These are phyloP conservation scores for Acronicta aceris DNA, from an alignment of 2,888 invertebrate species.

Conservation along the genomic window DNA sequence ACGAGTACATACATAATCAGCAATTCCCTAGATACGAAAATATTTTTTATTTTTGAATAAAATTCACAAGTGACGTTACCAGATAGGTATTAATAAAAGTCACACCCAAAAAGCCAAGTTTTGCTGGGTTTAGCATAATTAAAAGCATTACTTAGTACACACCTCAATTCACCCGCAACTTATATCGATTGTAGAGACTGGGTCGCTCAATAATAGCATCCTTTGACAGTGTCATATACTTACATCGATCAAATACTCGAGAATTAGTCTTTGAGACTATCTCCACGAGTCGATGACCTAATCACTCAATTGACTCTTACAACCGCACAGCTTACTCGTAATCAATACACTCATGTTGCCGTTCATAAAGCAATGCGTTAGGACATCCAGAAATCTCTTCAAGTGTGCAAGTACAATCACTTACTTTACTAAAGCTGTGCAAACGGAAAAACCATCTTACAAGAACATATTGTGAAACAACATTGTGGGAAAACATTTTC, in stretches of 20 bases:
- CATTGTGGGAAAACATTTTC: constrained; percentile 63
- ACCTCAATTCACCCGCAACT: no score
- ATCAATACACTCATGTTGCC: constrained; percentile 19
- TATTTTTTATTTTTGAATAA: no score
- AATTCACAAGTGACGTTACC: no score
- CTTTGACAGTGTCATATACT: background rate
- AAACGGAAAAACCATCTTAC: constrained; percentile 20
- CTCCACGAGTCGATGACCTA: constrained; percentile 44
- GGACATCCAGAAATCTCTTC: background rate
- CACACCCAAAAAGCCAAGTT: no score
- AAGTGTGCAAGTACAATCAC: no score
- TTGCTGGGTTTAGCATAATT: no score
- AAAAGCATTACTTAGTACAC: no score
- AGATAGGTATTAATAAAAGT: no score
- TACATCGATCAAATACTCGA: background rate
- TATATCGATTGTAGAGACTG: no score
- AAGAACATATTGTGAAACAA: constrained; percentile 44
- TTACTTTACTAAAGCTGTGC: background rate
- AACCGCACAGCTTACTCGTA: constrained; percentile 23
- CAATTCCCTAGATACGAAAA: no score
- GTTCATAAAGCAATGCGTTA: constrained; percentile 11
- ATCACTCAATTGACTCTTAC: constrained; percentile 43
- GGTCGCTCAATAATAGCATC: background rate
- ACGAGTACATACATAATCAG: no score
- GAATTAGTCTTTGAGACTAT: no score